Conservation (phyloP, 35 echinoderm and acorn worm species). For the Amphiura filiformis region DNA sequence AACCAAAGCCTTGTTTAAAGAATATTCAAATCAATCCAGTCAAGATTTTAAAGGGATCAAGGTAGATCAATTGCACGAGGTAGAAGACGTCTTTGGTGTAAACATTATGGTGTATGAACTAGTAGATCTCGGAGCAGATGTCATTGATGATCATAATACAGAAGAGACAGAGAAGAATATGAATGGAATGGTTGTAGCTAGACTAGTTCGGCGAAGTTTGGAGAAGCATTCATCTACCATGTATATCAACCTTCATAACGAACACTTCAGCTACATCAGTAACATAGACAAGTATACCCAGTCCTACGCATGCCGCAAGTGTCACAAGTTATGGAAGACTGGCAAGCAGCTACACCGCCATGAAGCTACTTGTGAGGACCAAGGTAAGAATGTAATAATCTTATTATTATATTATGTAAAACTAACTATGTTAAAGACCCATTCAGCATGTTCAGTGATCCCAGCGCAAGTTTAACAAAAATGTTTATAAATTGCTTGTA, state of each 20-base stretch:
- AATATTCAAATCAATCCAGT: background rate
- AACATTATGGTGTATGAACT: slow-evolving; percentile 5
- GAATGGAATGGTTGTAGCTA: background rate
- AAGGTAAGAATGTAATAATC: background rate
- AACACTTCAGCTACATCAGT: slow-evolving; percentile 8
- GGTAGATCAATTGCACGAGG: background rate
- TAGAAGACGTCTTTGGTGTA: background rate
- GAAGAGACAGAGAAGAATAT: too few species aligned
- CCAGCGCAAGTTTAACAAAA: too few species aligned
- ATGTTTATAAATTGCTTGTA: too few species aligned
- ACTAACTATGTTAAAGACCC: background rate
- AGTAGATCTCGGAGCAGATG: background rate
- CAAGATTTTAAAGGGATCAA: background rate
- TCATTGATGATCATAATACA: background rate
- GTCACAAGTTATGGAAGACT: background rate
- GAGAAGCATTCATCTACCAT: background rate
- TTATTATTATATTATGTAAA: background rate
- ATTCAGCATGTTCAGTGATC: too few species aligned
- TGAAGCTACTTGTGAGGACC: background rate
- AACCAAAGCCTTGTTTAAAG: background rate
- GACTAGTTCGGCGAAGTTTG: background rate
- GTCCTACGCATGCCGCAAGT: background rate
- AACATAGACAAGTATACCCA: background rate
- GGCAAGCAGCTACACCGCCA: background rate
- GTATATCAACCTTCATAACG: background rate